Percentiles rank a stretch among this genome's conserved stretches.
Evolutionary conservation across 1,140 invertebrate species (phyloP).

Genomic region (Temnothorax longispinosus): DNA sequence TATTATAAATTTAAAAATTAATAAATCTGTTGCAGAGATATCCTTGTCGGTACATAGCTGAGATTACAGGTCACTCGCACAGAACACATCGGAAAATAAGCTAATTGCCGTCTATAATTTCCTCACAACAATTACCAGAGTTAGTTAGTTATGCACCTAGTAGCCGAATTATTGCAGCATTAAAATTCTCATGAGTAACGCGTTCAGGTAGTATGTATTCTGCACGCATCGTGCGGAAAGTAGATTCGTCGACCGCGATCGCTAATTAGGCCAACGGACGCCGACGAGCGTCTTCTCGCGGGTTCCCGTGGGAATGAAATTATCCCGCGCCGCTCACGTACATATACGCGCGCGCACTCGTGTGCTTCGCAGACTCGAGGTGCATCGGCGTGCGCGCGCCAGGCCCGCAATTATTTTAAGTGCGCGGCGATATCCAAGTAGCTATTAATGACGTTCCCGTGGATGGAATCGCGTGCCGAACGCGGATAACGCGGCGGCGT

Average conservation of each 20-base stretch:
- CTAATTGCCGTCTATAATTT: not conserved
- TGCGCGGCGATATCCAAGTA: slow-evolving; percentile 73
- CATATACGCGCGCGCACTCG: not conserved
- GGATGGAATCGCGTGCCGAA: slow-evolving; percentile 74
- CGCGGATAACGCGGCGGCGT: slow-evolving; percentile 57
- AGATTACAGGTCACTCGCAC: not conserved
- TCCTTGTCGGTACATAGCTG: not conserved
- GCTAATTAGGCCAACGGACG: slow-evolving; percentile 67
- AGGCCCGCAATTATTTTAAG: slow-evolving; percentile 74
- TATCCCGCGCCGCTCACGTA: slow-evolving; percentile 56
- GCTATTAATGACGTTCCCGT: slow-evolving; percentile 75
- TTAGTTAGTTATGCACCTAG: slow-evolving; percentile 31
- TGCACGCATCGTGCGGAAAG: slow-evolving; percentile 17
- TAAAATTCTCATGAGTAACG: slow-evolving; percentile 30
- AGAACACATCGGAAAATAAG: not conserved
- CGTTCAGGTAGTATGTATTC: not conserved
- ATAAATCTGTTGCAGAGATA: not conserved
- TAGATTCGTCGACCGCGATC: slow-evolving; percentile 53
- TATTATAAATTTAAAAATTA: not conserved
- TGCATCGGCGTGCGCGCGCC: slow-evolving; percentile 34
- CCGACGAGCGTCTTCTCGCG: slow-evolving; percentile 42
- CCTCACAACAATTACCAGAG: slow-evolving; percentile 42
- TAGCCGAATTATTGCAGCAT: slow-evolving; percentile 13
- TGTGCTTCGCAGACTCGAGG: not conserved
- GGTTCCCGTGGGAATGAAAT: slow-evolving; percentile 73